Conservation (phyloP, 2,113 vertebrate genomes). For the Spea bombifrons region DNA sequence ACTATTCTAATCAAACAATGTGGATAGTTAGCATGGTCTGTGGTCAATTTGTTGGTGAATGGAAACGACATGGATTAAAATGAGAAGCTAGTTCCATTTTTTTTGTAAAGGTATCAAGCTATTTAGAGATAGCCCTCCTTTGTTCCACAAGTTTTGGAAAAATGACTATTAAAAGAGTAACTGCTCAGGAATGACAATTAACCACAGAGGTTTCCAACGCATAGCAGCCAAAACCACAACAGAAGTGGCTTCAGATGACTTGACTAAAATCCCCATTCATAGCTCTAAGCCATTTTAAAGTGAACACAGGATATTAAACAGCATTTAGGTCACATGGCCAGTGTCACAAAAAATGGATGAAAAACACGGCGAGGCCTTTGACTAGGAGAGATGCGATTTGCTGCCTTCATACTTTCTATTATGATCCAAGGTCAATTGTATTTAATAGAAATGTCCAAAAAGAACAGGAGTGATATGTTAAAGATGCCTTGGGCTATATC, state of each 20-base stretch:
- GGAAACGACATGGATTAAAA: too few species aligned
- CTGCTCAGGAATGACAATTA: slow-evolving; percentile 48
- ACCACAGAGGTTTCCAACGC: slow-evolving; percentile 51
- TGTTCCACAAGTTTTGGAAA: slow-evolving; percentile 47
- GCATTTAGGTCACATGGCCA: not conserved
- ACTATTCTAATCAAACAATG: too few species aligned
- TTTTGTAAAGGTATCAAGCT: not conserved
- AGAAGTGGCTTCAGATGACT: slow-evolving; percentile 40
- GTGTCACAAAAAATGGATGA: not conserved
- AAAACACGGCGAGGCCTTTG: too few species aligned
- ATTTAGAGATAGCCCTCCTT: not conserved
- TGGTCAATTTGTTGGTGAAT: too few species aligned
- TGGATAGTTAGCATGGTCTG: too few species aligned
- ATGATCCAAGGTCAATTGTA: too few species aligned
- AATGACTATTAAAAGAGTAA: slow-evolving; percentile 48
- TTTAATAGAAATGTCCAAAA: too few species aligned
- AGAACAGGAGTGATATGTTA: too few species aligned
- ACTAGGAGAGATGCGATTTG: too few species aligned
- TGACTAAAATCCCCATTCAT: slow-evolving; percentile 35
- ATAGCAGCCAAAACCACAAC: slow-evolving; percentile 52
- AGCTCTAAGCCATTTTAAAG: slow-evolving; percentile 40
- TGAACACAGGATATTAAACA: not conserved
- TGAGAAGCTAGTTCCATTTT: too few species aligned
- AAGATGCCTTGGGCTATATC: too few species aligned
- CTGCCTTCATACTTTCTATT: too few species aligned